Evolutionary conservation across 2,888 invertebrate genomes (phyloP).

Genomic region (Eristalis pertinax): DNA sequence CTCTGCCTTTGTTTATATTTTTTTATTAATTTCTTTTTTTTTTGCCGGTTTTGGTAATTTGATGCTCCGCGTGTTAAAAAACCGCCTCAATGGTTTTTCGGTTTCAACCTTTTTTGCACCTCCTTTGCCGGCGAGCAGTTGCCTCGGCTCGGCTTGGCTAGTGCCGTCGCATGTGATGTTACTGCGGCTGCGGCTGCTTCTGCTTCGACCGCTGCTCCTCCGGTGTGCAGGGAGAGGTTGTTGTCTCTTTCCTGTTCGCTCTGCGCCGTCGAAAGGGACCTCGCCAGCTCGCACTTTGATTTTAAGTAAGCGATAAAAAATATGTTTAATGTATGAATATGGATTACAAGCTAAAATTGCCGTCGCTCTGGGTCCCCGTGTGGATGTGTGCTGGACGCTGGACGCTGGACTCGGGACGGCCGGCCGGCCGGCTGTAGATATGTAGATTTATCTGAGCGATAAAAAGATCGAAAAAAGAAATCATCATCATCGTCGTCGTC

Average conservation of each 20-base stretch:
- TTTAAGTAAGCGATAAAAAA: conserved; percentile 70
- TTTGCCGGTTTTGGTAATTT: conserved; percentile 75
- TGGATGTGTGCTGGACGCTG: conserved; percentile 4
- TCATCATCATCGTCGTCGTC: not conserved
- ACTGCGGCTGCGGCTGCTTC: conserved; percentile 19
- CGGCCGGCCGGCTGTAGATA: conserved; percentile 57
- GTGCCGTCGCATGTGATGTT: not conserved
- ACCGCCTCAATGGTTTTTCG: conserved; percentile 77
- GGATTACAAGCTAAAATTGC: conserved; percentile 75
- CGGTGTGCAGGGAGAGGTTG: not conserved
- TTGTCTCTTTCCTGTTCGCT: not conserved
- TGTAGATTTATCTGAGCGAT: conserved; percentile 64
- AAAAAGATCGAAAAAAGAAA: conserved; percentile 57
- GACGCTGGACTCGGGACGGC: too few relatives aligned
- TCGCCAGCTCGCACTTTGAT: conserved; percentile 63
- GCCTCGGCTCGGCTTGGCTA: not conserved
- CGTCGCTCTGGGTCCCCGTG: conserved; percentile 10
- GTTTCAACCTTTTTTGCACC: conserved; percentile 76
- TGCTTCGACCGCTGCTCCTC: not conserved
- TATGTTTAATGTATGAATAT: conserved; percentile 76
- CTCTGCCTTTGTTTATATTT: conserved; percentile 48
- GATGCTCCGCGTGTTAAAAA: conserved; percentile 78
- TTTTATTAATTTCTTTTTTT: conserved; percentile 72
- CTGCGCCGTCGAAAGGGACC: not conserved
- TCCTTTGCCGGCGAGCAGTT: conserved; percentile 36